These are phyloP conservation scores for Drosophila hydei DNA, from an alignment of 1,140 invertebrate species.

Conservation along the genomic window DNA sequence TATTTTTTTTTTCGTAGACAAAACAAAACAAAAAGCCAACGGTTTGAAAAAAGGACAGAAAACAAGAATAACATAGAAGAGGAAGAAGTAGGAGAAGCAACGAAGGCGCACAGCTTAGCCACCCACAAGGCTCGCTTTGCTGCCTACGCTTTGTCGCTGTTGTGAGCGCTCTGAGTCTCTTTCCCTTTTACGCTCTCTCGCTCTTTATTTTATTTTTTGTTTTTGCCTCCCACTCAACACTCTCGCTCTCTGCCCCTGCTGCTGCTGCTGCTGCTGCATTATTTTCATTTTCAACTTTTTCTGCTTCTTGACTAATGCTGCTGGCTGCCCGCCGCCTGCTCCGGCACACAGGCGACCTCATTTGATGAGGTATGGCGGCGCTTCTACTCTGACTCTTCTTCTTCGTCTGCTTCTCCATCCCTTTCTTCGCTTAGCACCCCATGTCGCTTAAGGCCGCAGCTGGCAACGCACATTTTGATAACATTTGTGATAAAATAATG, in stretches of 20 bases:
- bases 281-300: constrained; percentile 81
- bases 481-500: constrained; percentile 79
- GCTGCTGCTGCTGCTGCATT: constrained; percentile 63
- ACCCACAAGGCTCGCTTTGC: constrained; percentile 15
- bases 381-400: constrained; percentile 9
- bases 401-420: neutral
- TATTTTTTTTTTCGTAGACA: constrained; percentile 41
- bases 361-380: constrained; percentile 38
- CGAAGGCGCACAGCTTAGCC: constrained; percentile 19
- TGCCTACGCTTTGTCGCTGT: constrained; percentile 40
- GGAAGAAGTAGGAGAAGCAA: neutral
- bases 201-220: neutral
- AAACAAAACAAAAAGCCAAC: constrained; percentile 47
- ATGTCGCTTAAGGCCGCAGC: constrained; percentile 46
- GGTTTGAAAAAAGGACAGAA: neutral
- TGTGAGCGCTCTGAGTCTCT: too few relatives aligned
- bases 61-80: constrained; percentile 13
- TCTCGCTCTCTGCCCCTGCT: constrained; percentile 44
- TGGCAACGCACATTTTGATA: constrained; percentile 81
- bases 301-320: constrained; percentile 27
- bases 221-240: constrained; percentile 39
- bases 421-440: neutral
- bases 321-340: constrained; percentile 18
- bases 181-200: constrained; percentile 1
- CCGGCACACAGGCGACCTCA: constrained; percentile 56